Conservation (phyloP, 2,113 vertebrate species). For the Antechinus stuartii region DNA sequence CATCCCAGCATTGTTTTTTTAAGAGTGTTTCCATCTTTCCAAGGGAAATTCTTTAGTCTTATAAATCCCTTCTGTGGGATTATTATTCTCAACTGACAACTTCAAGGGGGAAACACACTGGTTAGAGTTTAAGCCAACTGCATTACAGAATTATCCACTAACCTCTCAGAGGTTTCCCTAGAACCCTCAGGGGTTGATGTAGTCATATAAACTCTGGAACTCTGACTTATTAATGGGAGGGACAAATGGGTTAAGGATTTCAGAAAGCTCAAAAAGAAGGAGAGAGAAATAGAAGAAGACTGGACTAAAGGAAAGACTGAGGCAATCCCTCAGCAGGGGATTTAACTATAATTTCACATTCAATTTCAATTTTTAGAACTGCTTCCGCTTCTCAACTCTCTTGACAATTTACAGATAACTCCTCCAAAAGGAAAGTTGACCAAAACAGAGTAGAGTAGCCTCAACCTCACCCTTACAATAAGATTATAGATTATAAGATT, state of each 20-base stretch:
- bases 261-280: neutral
- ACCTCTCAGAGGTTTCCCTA: neutral
- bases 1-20: neutral
- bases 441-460: neutral
- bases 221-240: neutral
- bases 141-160: neutral
- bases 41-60: neutral
- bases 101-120: neutral
- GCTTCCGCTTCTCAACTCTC: neutral
- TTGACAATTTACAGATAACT: neutral
- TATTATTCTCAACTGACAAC: neutral
- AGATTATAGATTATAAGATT: neutral
- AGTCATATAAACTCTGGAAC: neutral
- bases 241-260: neutral
- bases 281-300: neutral
- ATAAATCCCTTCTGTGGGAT: neutral
- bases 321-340: neutral
- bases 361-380: neutral
- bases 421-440: neutral
- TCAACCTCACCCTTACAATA: neutral
- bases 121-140: neutral
- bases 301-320: neutral
- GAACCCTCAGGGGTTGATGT: neutral
- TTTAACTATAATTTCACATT: neutral
- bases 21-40: neutral